Evolutionary conservation across 2,888 invertebrate genomes (phyloP), one percentile per base, ranked within the genome.

Genomic region (Apodemia mormo): DNA sequence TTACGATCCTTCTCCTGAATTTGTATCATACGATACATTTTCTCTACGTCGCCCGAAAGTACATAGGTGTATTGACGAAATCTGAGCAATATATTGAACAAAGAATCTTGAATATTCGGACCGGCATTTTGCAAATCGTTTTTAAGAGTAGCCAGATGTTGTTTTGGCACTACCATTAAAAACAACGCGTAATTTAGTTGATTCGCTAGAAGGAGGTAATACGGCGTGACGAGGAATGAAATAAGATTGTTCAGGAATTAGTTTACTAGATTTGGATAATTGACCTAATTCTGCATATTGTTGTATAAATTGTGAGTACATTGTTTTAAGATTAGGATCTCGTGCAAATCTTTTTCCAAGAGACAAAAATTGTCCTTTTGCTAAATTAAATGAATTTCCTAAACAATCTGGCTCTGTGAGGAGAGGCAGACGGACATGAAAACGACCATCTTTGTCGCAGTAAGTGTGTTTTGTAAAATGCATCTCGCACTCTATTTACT

Each of bases 161-260:
- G 69, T 66, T 40, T 3, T n/a, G 5, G 69, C 66, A 10, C 66
- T 66, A 2, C 58, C 66, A 40, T 69, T 65, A 43, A 69, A 69
- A 12, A 43, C 65, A 40, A 65, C 65, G 54, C 65, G 65, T 9
- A 69, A 12, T 9, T 69, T 69, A 5, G 56, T 69, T 5, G 69
- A 61, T 58, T 68, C 61, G 12, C 68, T 68, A 6, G 56, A 56
- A 14, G 58, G 58, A n/a, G 10, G 7, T 7, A 68, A 10, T 2
- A 68, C 68, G 30, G 68, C 68, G 40, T 68, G 68, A 12, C 43
- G 68, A 37, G 68, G 68, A 14, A 68, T 40, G 58, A 22, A 68
- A 29, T 22, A 58, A 58, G 58, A 56, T 1, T 30, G 40, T 22
- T 14, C 56, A 29, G 61, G 43, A 68, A 68, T 29, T 56, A 30